phyloP scores from a whole-genome alignment of 2,888 invertebrate genomes.

The Drosophila fungiperda region DNA sequence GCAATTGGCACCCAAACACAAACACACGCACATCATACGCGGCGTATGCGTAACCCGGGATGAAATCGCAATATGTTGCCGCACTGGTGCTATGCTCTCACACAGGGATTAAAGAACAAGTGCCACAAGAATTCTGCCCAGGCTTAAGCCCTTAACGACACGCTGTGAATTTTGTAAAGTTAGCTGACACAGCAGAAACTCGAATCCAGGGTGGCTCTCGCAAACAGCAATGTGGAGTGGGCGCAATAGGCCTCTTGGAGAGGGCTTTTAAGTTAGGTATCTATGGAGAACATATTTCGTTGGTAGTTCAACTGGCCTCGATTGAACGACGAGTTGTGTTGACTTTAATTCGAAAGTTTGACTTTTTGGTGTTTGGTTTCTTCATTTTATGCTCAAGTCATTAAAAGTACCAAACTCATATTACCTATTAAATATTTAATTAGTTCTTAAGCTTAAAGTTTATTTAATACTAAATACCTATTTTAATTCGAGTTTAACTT shows the following conservation, averaged over 20 bases:
- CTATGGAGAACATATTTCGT: conserved; percentile 5
- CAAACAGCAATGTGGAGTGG: conserved; percentile 17
- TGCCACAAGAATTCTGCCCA: conserved; percentile 38
- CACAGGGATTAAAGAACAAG: conserved; percentile 49
- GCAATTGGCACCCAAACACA: conserved; percentile 5
- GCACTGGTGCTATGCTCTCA: conserved; percentile 14
- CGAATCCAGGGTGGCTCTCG: conserved; percentile 27
- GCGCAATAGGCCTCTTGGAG: conserved; percentile 20
- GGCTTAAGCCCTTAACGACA: conserved; percentile 36
- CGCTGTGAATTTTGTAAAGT: conserved; percentile 46
- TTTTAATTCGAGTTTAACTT: neutral
- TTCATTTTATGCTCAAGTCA: neutral
- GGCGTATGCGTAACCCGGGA: conserved; percentile 67
- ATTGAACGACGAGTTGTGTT: neutral
- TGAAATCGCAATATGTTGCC: conserved; percentile 61
- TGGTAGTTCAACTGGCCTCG: neutral
- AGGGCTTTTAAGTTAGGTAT: conserved; percentile 6
- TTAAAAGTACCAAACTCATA: neutral
- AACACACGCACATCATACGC: conserved; percentile 14
- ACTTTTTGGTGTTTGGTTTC: neutral
- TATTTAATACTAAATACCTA: neutral
- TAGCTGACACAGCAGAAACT: conserved; percentile 57
- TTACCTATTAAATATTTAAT: neutral
- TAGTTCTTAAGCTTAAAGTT: neutral
- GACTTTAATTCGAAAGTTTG: neutral